Percentiles rank a stretch among this genome's conserved stretches.
Conservation (phyloP, 64 coral and sea anemone species). For the Montipora capricornis region DNA sequence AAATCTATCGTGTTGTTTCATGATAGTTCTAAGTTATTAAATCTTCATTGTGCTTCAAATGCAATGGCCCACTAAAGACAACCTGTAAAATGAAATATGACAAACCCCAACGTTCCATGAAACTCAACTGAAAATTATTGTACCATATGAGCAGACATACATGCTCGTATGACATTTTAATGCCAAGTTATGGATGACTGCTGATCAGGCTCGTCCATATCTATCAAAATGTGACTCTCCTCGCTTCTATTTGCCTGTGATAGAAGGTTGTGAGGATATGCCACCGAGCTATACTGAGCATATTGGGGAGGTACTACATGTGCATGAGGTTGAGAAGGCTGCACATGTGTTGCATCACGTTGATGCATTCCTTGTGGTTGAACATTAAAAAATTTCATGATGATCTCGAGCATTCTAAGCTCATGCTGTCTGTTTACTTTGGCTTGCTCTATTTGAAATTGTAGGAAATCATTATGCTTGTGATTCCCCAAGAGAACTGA, state of each 20-base stretch:
- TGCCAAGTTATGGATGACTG: slow-evolving; percentile 20
- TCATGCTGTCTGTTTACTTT: slow-evolving; percentile 8
- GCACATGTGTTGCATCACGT: not conserved
- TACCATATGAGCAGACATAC: too few species aligned
- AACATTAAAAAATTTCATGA: slow-evolving; percentile 11
- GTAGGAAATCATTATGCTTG: slow-evolving; percentile 18
- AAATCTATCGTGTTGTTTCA: too few species aligned
- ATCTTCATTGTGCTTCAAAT: too few species aligned
- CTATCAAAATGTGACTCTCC: slow-evolving; percentile 42
- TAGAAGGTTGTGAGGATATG: slow-evolving; percentile 39
- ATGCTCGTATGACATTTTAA: not conserved
- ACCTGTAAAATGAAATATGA: too few species aligned
- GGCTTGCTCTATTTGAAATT: slow-evolving; percentile 5
- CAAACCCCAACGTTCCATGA: too few species aligned
- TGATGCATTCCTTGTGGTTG: slow-evolving; percentile 16
- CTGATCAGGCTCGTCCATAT: slow-evolving; percentile 34
- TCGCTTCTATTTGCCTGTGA: slow-evolving; percentile 27
- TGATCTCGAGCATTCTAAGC: slow-evolving; percentile 9
- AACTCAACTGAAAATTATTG: too few species aligned
- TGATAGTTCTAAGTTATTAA: too few species aligned
- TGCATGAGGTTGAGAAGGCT: slow-evolving; percentile 20
- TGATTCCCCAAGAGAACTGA: not conserved
- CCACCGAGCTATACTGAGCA: not conserved
- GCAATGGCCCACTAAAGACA: too few species aligned
- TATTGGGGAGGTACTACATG: not conserved